Percentiles rank a stretch among this genome's conserved stretches.
Conservation (phyloP, 2,797 vertebrate species). For the Bradypodion ventrale region DNA sequence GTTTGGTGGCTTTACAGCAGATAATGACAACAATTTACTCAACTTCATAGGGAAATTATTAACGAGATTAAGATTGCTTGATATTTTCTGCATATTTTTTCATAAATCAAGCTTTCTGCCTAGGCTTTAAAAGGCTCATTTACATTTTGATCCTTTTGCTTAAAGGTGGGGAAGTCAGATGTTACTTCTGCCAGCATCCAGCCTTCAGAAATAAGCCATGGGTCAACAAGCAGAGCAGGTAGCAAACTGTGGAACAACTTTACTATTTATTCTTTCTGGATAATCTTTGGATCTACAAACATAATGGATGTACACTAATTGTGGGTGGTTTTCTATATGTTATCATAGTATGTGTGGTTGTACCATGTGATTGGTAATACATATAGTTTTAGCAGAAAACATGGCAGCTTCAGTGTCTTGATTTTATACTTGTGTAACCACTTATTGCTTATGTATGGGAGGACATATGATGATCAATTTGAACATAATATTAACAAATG, state of each 20-base stretch:
- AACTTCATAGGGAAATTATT: background rate
- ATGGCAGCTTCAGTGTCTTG: background rate
- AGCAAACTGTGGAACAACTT: constrained; percentile 17
- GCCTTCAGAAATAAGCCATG: constrained; percentile 57
- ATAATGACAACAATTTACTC: too few species aligned
- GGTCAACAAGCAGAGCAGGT: constrained; percentile 67
- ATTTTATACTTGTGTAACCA: background rate
- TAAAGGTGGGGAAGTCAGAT: constrained; percentile 57
- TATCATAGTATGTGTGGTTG: background rate
- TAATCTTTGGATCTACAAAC: background rate
- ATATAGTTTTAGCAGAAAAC: background rate
- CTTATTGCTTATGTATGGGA: background rate
- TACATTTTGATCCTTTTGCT: constrained; percentile 27
- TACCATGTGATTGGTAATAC: background rate
- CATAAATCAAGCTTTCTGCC: background rate
- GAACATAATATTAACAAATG: background rate
- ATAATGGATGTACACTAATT: background rate
- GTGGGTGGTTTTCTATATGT: background rate
- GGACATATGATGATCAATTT: background rate
- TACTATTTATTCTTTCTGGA: background rate
- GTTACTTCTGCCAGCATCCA: background rate
- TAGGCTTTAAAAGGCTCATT: constrained; percentile 5
- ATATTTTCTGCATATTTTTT: background rate
- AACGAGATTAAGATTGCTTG: background rate
- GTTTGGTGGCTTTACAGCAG: too few species aligned